Base-by-base conservation (phyloP, 2,888 invertebrate species). In the Tipula unca region DNA sequence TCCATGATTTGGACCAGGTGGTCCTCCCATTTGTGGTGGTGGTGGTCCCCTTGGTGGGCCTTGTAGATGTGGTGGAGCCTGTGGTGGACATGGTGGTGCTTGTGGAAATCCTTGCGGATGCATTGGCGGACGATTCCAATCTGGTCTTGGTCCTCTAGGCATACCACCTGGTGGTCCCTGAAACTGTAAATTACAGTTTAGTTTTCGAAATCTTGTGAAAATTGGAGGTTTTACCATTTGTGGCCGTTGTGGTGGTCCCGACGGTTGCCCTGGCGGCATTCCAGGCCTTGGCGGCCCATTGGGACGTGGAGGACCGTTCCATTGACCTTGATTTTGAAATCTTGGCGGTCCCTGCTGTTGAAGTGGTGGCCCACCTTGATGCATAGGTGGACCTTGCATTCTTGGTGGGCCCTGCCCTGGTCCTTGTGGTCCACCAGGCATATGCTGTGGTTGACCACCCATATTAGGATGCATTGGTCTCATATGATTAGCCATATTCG, bases 121-220 rank as follows among this genome's bases (percentile, higher is more conserved):
- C 94, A 94, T 94, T 86, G 95, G 95, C 85, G 95, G 95, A 87
- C 95, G 91, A 89, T 93, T 95, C 95, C 95, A 95, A 88, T 95
- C 95, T 0, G 94, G 94, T 36, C 94, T 92, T 14, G 94, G 94
- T 25, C 92, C 91, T 85, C 91, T 89, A 85, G 91, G 92, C 92
- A 92, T 92, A 2, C 92, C 92, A 86, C 92, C 92, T 85, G 88
- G 87, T 17, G 90, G 90, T 85, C 91, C 91, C 88, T 91, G 91
- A 87, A 90, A 91, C 91, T 86, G 84, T 82, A 14, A 69, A 69
- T 29, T 85, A 42, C 29, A 86, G 85, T 69, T 29, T 85, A 42
- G 32, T 84, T 36, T 82, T 35, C 84, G 85, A 85, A 85, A 3
- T 82, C 29, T 39, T 84, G 69, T 69, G 69, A 69, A 69, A 69